A percentile compares a stretch with the other conserved stretches of the same genome.
Evolutionary conservation across 2,888 invertebrate genomes (phyloP).

Genomic region (Dione juno): DNA sequence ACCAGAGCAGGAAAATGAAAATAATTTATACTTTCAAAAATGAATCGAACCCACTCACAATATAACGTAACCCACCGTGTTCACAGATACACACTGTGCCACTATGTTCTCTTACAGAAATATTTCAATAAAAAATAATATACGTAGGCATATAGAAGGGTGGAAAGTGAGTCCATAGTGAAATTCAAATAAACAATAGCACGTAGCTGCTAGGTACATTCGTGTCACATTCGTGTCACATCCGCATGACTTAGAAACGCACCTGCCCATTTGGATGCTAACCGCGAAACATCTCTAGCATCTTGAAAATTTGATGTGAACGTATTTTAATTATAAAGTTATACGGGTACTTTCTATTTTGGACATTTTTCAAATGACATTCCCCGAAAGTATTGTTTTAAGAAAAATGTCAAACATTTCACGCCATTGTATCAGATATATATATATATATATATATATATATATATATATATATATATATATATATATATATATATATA

Average conservation of each 20-base stretch:
- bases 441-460: too few species aligned
- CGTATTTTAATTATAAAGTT: constrained; percentile 14
- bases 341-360: constrained; percentile 17
- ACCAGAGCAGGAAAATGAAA: not conserved
- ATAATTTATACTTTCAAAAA: not conserved
- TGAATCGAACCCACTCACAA: not conserved
- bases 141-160: constrained; percentile 11
- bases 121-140: not conserved
- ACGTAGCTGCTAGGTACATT: constrained; percentile 19
- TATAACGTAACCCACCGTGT: not conserved
- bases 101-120: not conserved
- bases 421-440: too few species aligned
- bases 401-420: too few species aligned
- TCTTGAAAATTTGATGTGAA: constrained; percentile 30
- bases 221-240: constrained; percentile 35
- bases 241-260: constrained; percentile 37
- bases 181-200: constrained; percentile 33
- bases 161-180: constrained; percentile 28
- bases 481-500: too few species aligned
- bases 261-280: constrained; percentile 33
- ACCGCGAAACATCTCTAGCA: constrained; percentile 28
- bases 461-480: too few species aligned
- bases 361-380: not conserved
- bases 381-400: too few species aligned
- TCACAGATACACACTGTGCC: not conserved